Evolutionary conservation across 2,113 vertebrate genomes (phyloP).

Genomic region (Corydoras sp.): DNA sequence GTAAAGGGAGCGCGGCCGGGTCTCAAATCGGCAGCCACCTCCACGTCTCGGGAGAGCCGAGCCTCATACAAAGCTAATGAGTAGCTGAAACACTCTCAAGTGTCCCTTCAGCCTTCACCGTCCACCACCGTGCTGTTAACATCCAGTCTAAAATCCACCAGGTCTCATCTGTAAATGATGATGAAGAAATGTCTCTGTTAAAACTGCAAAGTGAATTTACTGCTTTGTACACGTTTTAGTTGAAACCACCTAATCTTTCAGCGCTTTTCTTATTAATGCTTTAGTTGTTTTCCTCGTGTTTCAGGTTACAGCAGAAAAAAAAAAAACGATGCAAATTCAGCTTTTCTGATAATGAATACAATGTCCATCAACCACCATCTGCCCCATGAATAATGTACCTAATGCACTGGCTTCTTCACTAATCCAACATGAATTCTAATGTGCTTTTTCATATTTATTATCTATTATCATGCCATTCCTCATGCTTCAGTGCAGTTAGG

Average conservation of each 20-base stretch:
- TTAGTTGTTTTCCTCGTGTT: too few species aligned
- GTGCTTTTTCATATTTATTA: slow-evolving; percentile 65
- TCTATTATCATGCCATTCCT: slow-evolving; percentile 55
- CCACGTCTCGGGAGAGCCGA: slow-evolving; percentile 59
- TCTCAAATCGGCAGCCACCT: slow-evolving; percentile 58
- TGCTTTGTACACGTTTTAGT: too few species aligned
- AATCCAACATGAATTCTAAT: slow-evolving; percentile 70
- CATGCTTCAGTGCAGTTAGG: slow-evolving; percentile 66
- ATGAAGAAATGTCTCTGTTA: not conserved
- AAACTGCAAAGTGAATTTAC: too few species aligned
- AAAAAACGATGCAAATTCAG: too few species aligned
- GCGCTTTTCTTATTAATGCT: too few species aligned
- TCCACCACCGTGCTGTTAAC: not conserved
- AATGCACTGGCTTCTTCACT: slow-evolving; percentile 58
- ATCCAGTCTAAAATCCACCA: not conserved
- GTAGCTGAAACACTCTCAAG: slow-evolving; percentile 62
- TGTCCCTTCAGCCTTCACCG: slow-evolving; percentile 50
- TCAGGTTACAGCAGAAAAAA: too few species aligned
- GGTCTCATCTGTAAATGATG: not conserved
- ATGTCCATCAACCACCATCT: not conserved
- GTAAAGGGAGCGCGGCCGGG: slow-evolving; percentile 45
- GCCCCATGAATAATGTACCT: slow-evolving; percentile 63
- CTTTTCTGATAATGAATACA: not conserved
- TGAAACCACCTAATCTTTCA: too few species aligned
- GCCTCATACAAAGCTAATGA: slow-evolving; percentile 72